A percentile compares a stretch with the other conserved stretches of the same genome.
Conservation (phyloP, 1,140 invertebrate species). For the Matsumurasca onukii region DNA sequence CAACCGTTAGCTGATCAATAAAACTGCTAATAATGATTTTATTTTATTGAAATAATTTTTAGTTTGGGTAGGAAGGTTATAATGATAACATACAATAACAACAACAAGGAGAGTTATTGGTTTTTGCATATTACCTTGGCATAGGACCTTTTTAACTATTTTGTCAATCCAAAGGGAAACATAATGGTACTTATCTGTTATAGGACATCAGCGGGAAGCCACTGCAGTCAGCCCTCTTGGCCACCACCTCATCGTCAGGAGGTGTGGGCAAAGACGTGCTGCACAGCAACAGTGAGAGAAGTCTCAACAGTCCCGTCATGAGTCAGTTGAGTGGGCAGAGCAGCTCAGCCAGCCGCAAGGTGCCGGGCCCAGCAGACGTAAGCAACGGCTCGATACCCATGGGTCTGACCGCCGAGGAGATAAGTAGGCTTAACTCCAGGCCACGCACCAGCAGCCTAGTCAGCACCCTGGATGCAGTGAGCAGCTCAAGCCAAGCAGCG, state of each 20-base stretch:
- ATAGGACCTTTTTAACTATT: too few species aligned
- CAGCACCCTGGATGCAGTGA: conserved; percentile 89
- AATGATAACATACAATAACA: too few species aligned
- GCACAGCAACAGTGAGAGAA: conserved; percentile 86
- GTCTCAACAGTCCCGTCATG: conserved; percentile 88
- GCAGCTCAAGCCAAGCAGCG: conserved; percentile 73
- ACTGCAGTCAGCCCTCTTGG: conserved; percentile 81
- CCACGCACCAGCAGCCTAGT: conserved; percentile 85
- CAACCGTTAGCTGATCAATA: too few species aligned
- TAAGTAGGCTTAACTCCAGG: conserved; percentile 82
- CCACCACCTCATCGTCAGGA: conserved; percentile 82
- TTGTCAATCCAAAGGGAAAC: too few species aligned
- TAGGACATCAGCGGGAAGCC: conserved; percentile 93
- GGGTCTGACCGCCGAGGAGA: conserved; percentile 89
- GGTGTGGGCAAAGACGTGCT: conserved; percentile 78
- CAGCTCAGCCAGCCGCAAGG: conserved; percentile 71
- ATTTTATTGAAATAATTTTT: too few species aligned
- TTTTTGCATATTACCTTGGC: too few species aligned
- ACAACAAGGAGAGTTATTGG: too few species aligned
- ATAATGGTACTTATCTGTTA: too few species aligned
- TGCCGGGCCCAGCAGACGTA: conserved; percentile 50
- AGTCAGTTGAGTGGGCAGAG: conserved; percentile 82
- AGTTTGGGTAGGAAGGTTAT: too few species aligned
- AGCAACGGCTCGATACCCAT: conserved; percentile 56
- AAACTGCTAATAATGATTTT: too few species aligned